Percentiles rank a stretch among this genome's conserved stretches.
Conservation (phyloP, 2,797 vertebrate genomes). For the Myotis vivesi region DNA sequence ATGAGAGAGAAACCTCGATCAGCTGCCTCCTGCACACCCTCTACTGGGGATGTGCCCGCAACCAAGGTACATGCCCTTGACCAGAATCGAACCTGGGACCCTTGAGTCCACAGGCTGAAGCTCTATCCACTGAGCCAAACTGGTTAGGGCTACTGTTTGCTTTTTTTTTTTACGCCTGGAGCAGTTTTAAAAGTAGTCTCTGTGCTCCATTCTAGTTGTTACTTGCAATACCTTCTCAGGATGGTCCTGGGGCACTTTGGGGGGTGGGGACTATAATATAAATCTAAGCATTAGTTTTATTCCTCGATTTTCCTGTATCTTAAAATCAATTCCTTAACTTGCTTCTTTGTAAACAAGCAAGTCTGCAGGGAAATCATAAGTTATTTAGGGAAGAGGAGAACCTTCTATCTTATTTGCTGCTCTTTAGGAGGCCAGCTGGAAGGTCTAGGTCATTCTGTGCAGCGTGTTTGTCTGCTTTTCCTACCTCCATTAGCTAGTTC, state of each 20-base stretch:
- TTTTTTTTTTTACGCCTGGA: neutral
- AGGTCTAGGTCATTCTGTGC: neutral
- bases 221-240: neutral
- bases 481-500: neutral
- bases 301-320: neutral
- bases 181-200: conserved; percentile 24
- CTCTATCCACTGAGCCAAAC: too few species aligned
- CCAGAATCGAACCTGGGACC: too few species aligned
- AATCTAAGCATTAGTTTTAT: neutral
- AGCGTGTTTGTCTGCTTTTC: neutral
- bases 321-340: neutral
- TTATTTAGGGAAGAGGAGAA: neutral
- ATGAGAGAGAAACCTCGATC: too few species aligned
- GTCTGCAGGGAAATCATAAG: neutral
- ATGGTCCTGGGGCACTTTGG: neutral
- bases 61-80: too few species aligned
- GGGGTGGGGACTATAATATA: neutral
- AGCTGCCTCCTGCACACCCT: too few species aligned
- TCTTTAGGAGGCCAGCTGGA: neutral
- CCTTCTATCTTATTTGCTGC: neutral
- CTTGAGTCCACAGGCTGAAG: too few species aligned
- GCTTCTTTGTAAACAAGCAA: neutral
- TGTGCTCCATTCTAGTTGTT: neutral
- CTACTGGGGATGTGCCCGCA: too few species aligned
- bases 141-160: neutral